phyloP scores from a whole-genome alignment of 2,113 vertebrate species.

The Hyla sarda region DNA sequence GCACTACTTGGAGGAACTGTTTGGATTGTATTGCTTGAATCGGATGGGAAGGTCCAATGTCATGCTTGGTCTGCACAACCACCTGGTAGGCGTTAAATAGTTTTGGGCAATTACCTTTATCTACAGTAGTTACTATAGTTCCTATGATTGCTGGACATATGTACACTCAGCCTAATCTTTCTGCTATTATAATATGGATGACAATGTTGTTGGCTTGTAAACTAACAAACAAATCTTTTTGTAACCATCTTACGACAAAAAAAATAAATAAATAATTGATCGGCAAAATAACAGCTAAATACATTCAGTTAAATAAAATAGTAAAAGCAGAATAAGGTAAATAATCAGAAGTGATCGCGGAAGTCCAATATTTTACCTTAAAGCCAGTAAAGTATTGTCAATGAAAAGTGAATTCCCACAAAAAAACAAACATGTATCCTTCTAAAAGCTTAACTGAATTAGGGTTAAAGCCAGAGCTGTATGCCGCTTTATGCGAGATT shows the following conservation, averaged over 20 bases:
- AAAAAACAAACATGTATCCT: conserved; percentile 55
- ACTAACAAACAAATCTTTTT: conserved; percentile 8
- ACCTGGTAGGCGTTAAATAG: too few species aligned
- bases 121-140: too few species aligned
- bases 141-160: background rate
- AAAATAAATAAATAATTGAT: background rate
- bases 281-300: background rate
- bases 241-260: background rate
- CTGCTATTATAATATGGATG: background rate
- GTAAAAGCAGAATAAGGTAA: background rate
- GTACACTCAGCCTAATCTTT: too few species aligned
- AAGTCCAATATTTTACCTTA: conserved; percentile 20
- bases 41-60: too few species aligned
- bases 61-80: too few species aligned
- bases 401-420: conserved; percentile 33
- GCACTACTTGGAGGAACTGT: too few species aligned
- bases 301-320: background rate
- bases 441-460: conserved; percentile 53
- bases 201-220: background rate
- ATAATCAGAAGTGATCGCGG: conserved; percentile 31
- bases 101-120: too few species aligned
- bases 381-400: conserved; percentile 35
- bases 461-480: conserved; percentile 44
- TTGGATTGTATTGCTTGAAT: too few species aligned
- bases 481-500: conserved; percentile 38